Evolutionary conservation across 2,888 invertebrate species (phyloP).

Genomic region (Hypercompe scribonia): DNA sequence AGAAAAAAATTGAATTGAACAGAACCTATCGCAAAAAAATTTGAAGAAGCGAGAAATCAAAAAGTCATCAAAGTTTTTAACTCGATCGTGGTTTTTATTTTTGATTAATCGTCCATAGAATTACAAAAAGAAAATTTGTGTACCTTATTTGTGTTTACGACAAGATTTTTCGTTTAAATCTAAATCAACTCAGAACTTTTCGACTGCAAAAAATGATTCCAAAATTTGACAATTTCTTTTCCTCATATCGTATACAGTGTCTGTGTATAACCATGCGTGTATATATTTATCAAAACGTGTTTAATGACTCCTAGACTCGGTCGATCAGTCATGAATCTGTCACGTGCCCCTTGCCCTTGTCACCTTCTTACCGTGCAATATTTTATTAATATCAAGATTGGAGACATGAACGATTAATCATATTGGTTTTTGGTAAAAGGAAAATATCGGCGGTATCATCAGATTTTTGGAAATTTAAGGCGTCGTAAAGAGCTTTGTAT

Average conservation of each 20-base stretch:
- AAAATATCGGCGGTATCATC: slow-evolving; percentile 9
- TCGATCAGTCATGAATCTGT: slow-evolving; percentile 16
- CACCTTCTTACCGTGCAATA: slow-evolving; percentile 11
- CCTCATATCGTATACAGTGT: background rate
- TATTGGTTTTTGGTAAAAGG: slow-evolving; percentile 11
- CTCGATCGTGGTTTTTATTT: background rate
- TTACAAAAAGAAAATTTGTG: background rate
- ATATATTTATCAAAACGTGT: background rate
- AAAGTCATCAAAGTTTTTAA: background rate
- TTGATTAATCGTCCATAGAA: background rate
- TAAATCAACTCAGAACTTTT: background rate
- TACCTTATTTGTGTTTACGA: background rate
- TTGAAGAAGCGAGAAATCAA: background rate
- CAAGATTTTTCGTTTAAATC: background rate
- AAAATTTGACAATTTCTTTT: background rate
- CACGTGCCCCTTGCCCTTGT: slow-evolving; percentile 8
- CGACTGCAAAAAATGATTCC: background rate
- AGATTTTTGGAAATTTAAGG: slow-evolving; percentile 4
- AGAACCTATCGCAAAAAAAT: background rate
- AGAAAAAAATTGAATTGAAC: background rate
- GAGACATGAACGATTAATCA: slow-evolving; percentile 16
- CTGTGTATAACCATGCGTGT: background rate
- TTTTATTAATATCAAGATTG: slow-evolving; percentile 20
- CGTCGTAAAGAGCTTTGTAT: background rate
- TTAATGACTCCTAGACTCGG: slow-evolving; percentile 4